Evolutionary conservation across 1,140 invertebrate genomes (phyloP).

Genomic region (Caenorhabditis brenneri): DNA sequence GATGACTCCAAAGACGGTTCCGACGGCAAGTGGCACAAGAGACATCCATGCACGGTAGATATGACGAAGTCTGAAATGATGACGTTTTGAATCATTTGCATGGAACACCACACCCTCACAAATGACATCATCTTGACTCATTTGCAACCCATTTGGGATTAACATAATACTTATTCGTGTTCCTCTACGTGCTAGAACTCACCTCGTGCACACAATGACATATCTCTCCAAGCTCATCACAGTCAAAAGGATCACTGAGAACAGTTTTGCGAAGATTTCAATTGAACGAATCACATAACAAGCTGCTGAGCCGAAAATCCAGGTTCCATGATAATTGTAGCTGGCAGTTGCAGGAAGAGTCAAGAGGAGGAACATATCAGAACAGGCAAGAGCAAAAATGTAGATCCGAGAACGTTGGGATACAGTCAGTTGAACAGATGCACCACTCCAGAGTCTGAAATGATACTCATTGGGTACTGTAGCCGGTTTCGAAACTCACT

Average conservation of each 20-base stretch:
- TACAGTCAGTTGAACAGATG: slow-evolving; percentile 38
- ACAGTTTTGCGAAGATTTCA: slow-evolving; percentile 52
- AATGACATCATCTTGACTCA: background rate
- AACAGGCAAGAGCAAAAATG: slow-evolving; percentile 44
- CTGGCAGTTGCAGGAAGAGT: slow-evolving; percentile 48
- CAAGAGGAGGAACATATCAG: slow-evolving; percentile 45
- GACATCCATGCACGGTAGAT: slow-evolving; percentile 47
- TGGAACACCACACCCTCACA: background rate
- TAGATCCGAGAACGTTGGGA: slow-evolving; percentile 49
- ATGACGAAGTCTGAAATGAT: slow-evolving; percentile 33
- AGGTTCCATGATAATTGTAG: slow-evolving; percentile 43
- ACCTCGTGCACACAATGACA: slow-evolving; percentile 54
- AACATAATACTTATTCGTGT: background rate
- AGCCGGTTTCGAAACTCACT: background rate
- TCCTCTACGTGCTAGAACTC: background rate
- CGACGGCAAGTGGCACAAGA: slow-evolving; percentile 36
- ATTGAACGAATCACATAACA: slow-evolving; percentile 45
- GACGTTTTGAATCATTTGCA: background rate
- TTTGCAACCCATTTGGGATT: background rate
- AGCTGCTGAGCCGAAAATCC: slow-evolving; percentile 43
- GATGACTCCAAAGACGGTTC: slow-evolving; percentile 41
- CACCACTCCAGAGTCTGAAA: slow-evolving; percentile 44
- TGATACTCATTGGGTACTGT: background rate
- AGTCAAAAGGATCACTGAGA: slow-evolving; percentile 52
- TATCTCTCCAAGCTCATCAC: slow-evolving; percentile 56